Base-by-base conservation (phyloP, 2,797 vertebrate genomes). In the Poeciliopsis infans region DNA sequence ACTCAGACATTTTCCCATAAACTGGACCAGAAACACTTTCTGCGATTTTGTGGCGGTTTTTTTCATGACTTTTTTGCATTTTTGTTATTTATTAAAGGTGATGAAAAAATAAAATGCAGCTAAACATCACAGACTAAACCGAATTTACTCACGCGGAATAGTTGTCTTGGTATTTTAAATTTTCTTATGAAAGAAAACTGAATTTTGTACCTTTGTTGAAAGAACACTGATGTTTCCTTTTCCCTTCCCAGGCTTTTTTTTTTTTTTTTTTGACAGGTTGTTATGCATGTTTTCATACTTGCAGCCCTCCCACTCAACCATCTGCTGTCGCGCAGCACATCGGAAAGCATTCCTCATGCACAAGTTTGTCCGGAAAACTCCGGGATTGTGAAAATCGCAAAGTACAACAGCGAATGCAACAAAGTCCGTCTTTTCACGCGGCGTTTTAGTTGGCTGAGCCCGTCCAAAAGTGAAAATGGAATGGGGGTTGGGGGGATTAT, bases 281-380 rank as follows among this genome's bases (percentile, higher is more conserved):
- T 91, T 85, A 78, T 88, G 86, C 87, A 87, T 90, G 89, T 89
- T 89, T 83, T 88, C 88, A 90, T 86, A 89, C 82, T 85, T 47
- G 39, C 79, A 85, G 41, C 78, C 88, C 92, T 93, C 93, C 92
- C 91, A 93, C 92, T 86, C 91, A 75, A 92, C 88, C 91, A 92
- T 92, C 93, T 94, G 92, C 89, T 90, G 75, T 85, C 84, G 31
- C 68, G 71, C 81, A 47, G 72, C 6, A 79, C 33, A 66, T 71
- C 74, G 84, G 81, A 80, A 85, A 86, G 84, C 55, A 76, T 86
- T 83, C 28, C 77, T 84, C 85, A 43, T 16, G 15, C 81, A 7
- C 64, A 84, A 72, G 76, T 86, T 87, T 66, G 66, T 53, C 75
- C n/a, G 1, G 28, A 51, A 45, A 85, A 88, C 85, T 86, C 86